Conservation (phyloP, 2,113 vertebrate genomes). For the Microcebus ravelobensis region DNA sequence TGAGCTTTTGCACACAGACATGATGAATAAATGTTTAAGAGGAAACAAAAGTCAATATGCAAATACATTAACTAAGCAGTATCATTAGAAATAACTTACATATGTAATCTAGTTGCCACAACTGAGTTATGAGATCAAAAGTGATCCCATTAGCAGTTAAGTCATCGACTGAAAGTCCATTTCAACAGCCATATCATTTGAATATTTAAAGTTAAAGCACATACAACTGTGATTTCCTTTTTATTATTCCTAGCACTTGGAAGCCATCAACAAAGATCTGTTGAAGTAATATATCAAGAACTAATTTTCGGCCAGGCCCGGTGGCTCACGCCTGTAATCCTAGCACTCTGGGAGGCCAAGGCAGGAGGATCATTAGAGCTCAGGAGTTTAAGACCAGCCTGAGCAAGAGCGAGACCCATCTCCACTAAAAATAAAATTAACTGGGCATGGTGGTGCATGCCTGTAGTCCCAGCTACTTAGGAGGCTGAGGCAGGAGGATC, state of each 20-base stretch:
- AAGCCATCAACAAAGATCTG: not conserved
- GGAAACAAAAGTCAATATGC: not conserved
- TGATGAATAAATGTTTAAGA: not conserved
- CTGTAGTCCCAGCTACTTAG: no score
- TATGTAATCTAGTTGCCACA: not conserved
- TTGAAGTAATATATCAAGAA: not conserved
- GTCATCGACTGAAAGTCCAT: not conserved
- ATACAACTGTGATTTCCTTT: not conserved
- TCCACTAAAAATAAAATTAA: no score
- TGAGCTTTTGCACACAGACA: no score
- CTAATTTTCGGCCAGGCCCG: not conserved
- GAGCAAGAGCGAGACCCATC: no score
- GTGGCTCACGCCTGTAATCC: no score
- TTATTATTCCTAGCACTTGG: not conserved
- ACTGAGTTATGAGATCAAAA: not conserved
- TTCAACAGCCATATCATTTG: not conserved
- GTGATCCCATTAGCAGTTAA: not conserved
- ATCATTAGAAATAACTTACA: not conserved
- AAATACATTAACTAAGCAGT: not conserved
- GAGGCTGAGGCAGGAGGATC: no score
- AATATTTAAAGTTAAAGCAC: slow-evolving; percentile 27
- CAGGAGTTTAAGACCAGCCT: no score
- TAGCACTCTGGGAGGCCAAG: no score
- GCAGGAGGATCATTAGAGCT: no score
- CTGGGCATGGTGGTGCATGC: no score